These are phyloP conservation scores for Notocelia uddmanniana DNA, from an alignment of 2,888 invertebrate species.

Conservation along the genomic window DNA sequence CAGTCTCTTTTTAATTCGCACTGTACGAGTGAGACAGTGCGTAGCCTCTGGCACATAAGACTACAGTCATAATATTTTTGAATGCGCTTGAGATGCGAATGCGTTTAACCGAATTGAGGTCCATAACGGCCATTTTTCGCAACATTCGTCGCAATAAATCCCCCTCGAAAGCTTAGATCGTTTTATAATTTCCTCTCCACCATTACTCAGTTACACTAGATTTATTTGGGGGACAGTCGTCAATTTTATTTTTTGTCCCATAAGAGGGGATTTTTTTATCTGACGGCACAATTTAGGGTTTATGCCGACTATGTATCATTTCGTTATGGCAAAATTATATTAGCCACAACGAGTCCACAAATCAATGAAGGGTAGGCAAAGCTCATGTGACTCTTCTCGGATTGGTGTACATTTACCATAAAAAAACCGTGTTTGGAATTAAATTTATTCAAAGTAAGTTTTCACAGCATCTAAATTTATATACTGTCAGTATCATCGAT, in stretches of 20 bases:
- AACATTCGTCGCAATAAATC: constrained; percentile 21
- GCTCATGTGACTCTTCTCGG: too few species aligned
- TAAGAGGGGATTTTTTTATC: constrained; percentile 19
- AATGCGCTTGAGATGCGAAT: not conserved
- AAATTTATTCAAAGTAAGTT: too few species aligned
- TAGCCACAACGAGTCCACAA: too few species aligned
- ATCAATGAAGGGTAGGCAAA: too few species aligned
- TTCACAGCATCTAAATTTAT: too few species aligned
- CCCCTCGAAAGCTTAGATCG: constrained; percentile 27
- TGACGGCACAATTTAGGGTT: constrained; percentile 4
- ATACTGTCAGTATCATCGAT: too few species aligned
- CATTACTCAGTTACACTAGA: constrained; percentile 42
- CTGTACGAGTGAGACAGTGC: too few species aligned
- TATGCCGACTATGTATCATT: constrained; percentile 2
- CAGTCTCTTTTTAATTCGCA: too few species aligned
- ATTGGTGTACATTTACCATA: too few species aligned
- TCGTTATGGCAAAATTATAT: not conserved
- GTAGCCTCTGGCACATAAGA: too few species aligned
- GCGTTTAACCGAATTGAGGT: not conserved
- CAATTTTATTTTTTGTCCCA: constrained; percentile 26
- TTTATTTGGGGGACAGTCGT: constrained; percentile 40
- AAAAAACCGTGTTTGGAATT: too few species aligned
- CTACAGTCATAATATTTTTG: too few species aligned
- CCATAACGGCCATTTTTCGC: not conserved
- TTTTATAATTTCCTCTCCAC: constrained; percentile 33